Conservation (phyloP, 1,140 invertebrate genomes). For the Campodea augens region DNA sequence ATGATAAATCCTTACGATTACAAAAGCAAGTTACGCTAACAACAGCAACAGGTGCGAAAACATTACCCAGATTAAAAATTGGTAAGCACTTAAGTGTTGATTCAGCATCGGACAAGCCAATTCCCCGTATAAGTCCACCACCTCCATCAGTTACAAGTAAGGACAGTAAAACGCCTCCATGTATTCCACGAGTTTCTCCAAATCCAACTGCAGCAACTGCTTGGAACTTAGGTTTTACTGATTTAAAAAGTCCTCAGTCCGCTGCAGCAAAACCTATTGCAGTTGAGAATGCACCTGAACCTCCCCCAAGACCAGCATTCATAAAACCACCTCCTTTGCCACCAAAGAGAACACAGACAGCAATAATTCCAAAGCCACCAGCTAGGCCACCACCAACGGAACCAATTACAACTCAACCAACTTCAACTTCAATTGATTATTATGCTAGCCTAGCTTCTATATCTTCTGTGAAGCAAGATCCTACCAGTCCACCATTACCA, state of each 20-base stretch:
- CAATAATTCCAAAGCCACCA: constrained; percentile 31
- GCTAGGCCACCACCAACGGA: constrained; percentile 40
- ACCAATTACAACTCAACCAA: too few relatives aligned
- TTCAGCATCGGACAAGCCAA: constrained; percentile 9
- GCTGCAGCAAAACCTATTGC: too few relatives aligned
- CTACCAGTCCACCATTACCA: too few relatives aligned
- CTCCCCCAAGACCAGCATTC: constrained; percentile 41
- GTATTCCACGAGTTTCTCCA: too few relatives aligned
- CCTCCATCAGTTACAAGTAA: constrained; percentile 7
- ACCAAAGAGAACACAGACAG: constrained; percentile 46
- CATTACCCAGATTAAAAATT: constrained; percentile 9
- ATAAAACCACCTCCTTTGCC: constrained; percentile 61
- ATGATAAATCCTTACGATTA: too few relatives aligned
- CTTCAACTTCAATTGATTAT: too few relatives aligned
- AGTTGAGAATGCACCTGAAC: constrained; percentile 40
- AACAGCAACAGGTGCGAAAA: constrained; percentile 12
- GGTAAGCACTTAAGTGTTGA: constrained; percentile 11
- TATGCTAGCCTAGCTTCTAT: too few relatives aligned
- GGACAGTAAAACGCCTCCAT: too few relatives aligned
- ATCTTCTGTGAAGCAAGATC: too few relatives aligned
- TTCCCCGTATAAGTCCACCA: constrained; percentile 15
- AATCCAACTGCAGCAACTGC: too few relatives aligned
- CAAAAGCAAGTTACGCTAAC: not conserved
- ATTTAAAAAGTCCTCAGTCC: too few relatives aligned
- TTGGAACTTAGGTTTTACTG: too few relatives aligned